These are phyloP conservation scores for Sceloporus tristichus DNA, from an alignment of 2,113 vertebrate species.

Conservation along the genomic window DNA sequence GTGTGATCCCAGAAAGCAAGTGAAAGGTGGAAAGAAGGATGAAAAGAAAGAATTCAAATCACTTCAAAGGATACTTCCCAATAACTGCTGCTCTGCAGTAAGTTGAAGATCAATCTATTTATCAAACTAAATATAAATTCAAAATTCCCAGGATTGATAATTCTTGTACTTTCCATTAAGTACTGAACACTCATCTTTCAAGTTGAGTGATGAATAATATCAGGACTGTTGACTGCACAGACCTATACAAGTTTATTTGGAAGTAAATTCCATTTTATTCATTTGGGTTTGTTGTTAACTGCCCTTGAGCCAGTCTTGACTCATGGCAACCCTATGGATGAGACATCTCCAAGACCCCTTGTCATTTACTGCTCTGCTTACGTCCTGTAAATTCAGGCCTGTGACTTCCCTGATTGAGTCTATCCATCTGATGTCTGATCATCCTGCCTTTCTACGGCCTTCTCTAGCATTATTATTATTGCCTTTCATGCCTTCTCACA, in stretches of 20 bases:
- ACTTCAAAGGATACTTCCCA: background rate
- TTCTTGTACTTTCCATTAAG: conserved; percentile 24
- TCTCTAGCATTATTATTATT: no score
- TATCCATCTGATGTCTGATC: no score
- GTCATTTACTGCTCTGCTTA: no score
- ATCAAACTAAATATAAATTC: conserved; percentile 13
- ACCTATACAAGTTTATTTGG: conserved; percentile 1
- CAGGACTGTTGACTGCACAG: background rate
- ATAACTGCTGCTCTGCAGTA: background rate
- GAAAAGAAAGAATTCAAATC: background rate
- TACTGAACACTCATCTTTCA: background rate
- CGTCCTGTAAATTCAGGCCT: no score
- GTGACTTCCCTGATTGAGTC: no score
- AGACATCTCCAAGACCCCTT: no score
- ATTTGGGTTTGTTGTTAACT: background rate
- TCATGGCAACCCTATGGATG: no score
- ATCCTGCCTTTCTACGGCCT: no score
- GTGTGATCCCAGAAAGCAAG: conserved; percentile 51
- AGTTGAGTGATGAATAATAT: background rate
- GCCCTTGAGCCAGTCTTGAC: no score
- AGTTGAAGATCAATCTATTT: background rate
- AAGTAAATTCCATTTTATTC: background rate
- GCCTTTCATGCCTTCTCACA: no score
- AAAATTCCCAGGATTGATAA: background rate
- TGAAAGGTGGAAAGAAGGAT: conserved; percentile 39